A percentile compares a stretch with the other conserved stretches of the same genome.
Conservation (phyloP, 2,797 vertebrate species). For the Peromyscus nudipes region DNA sequence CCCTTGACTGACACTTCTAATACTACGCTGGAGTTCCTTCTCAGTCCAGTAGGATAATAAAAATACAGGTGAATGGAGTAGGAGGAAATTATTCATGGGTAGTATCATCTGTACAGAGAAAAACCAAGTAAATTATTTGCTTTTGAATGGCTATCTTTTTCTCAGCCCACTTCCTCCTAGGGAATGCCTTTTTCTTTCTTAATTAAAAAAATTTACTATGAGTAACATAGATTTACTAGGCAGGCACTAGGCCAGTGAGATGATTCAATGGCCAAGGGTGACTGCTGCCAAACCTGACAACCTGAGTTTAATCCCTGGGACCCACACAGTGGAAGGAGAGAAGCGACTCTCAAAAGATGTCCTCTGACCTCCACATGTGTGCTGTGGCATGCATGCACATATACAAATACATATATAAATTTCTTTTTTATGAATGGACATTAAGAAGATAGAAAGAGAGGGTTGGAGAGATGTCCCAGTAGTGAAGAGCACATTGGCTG, state of each 20-base stretch:
- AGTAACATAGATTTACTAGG: background rate
- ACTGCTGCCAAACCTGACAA: background rate
- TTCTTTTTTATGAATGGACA: background rate
- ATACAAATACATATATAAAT: background rate
- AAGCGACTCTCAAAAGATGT: background rate
- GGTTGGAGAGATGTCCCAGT: background rate
- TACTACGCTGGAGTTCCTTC: background rate
- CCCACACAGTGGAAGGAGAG: background rate
- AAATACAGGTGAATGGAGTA: constrained; percentile 9
- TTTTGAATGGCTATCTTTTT: background rate
- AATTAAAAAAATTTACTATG: background rate
- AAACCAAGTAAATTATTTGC: background rate
- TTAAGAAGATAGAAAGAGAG: background rate
- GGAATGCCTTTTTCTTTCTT: background rate
- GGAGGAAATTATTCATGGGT: constrained; percentile 5
- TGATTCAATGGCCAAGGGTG: background rate
- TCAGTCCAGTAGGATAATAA: constrained; percentile 18
- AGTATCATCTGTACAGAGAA: background rate
- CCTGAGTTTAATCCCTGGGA: background rate
- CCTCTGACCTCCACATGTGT: background rate
- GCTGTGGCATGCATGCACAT: background rate
- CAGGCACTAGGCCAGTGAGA: background rate
- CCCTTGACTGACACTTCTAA: background rate
- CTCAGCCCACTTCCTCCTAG: background rate
- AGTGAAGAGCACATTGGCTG: background rate